Conservation (phyloP, 2,888 invertebrate genomes). For the Nipponacmea schrenckii region DNA sequence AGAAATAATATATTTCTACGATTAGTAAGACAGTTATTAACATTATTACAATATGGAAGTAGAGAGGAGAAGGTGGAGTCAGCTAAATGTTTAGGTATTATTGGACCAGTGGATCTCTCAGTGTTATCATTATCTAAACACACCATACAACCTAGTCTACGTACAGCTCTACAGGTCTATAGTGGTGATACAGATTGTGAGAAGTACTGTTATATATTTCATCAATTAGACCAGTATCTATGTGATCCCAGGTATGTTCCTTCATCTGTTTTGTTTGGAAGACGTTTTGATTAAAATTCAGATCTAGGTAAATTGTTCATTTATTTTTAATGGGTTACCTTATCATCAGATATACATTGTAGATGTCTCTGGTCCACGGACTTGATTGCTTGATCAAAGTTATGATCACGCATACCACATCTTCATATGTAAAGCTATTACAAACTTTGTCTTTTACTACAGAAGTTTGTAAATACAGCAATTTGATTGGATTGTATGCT, state of each 20-base stretch:
- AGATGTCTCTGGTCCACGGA: background rate
- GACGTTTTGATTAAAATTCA: background rate
- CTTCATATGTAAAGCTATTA: too few relatives aligned
- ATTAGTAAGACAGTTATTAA: background rate
- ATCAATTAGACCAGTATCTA: constrained; percentile 58
- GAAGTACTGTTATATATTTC: constrained; percentile 59
- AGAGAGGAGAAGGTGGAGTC: constrained; percentile 38
- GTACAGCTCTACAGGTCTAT: constrained; percentile 37
- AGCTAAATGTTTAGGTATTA: constrained; percentile 77
- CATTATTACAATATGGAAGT: background rate
- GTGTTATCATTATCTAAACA: constrained; percentile 75
- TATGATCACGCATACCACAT: too few relatives aligned
- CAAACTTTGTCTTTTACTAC: too few relatives aligned
- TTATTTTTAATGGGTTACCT: background rate
- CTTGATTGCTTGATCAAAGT: background rate
- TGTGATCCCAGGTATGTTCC: constrained; percentile 54
- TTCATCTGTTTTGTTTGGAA: too few relatives aligned
- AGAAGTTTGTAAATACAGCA: too few relatives aligned
- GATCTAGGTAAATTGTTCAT: background rate
- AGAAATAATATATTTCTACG: background rate
- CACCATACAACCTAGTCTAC: constrained; percentile 26
- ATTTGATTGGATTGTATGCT: too few relatives aligned
- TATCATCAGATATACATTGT: background rate
- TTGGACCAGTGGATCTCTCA: constrained; percentile 80
- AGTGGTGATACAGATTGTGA: constrained; percentile 31